phyloP scores from a whole-genome alignment of 2,888 invertebrate species.

The Myopa tessellatipennis region DNA sequence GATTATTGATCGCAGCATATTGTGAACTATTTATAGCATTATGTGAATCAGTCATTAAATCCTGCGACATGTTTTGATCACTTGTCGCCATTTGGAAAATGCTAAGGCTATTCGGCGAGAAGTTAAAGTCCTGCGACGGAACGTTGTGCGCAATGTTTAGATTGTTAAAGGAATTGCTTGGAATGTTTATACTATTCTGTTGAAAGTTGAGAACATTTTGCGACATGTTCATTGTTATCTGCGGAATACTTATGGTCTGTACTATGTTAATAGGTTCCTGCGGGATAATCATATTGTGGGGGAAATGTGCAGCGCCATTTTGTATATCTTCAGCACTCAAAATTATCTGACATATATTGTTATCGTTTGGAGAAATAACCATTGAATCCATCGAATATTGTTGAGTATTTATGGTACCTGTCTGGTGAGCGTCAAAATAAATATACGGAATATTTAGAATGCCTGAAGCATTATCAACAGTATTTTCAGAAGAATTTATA shows the following conservation, averaged over 20 bases:
- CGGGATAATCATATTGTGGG: background rate
- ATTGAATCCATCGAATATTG: background rate
- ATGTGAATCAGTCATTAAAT: background rate
- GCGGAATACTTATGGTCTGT: background rate
- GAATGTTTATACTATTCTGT: background rate
- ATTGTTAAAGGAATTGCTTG: background rate
- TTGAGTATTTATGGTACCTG: background rate
- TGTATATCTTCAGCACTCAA: background rate
- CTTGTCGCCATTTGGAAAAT: background rate
- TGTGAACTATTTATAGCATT: slow-evolving; percentile 8
- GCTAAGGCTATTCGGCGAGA: background rate
- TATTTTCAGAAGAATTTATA: background rate
- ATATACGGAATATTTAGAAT: slow-evolving; percentile 10
- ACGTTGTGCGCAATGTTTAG: background rate
- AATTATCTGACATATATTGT: background rate
- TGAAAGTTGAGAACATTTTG: background rate
- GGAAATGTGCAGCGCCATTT: no score
- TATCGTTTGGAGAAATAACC: background rate
- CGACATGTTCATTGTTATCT: slow-evolving; percentile 3
- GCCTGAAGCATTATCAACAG: background rate
- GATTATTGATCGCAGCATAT: slow-evolving; percentile 1
- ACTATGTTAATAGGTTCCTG: background rate
- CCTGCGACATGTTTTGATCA: background rate
- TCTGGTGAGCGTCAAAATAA: slow-evolving; percentile 8
- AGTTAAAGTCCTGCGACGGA: background rate